Base-by-base conservation (phyloP, 1,140 invertebrate species). In the Caenorhabditis tropicalis region DNA sequence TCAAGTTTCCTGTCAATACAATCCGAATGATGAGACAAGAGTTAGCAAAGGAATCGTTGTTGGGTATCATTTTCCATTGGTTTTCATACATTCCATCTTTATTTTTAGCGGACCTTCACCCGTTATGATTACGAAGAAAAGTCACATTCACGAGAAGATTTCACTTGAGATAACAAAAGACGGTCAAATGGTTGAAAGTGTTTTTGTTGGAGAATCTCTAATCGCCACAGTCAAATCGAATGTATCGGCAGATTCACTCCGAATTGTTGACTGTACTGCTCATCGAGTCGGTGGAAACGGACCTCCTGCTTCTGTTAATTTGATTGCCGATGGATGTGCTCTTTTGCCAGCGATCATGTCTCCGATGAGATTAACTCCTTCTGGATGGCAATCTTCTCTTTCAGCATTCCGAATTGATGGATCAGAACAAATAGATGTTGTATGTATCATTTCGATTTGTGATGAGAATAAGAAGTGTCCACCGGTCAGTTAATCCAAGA, bases 301-400 rank as follows among this genome's bases (percentile, higher is more conserved):
- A 24, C 33, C 51, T 39, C 81, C 51, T 6, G 49, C 51, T 15
- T 80, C 83, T 19, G 49, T 85, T 3, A 79, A 79, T 24, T 60
- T 85, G 29, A 81, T 85, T 33, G 74, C 83, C 16, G 74, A 85
- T 49, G 83, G 83, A 31, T 85, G 83, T 85, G 74, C 83, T 60
- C 79, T 85, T 46, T 49, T 80, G 10, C 83, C 83, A 29, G 51
- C 74, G 12, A 51, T 85, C 10, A 85, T 85, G 83, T 58, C 74
- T 39, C 49, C 70, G 29, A 85, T 85, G 83, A 60, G 24, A 21
- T 60, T 85, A 36, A 65, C 31, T 24, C 39, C 74, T 48, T 36
- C 29, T 29, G 53, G 53, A 46, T 85, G 83, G 83, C 70, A 85
- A 36, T 79, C 83, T 7, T 56, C 74, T 29, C 83, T 85, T 33